Evolutionary conservation across 2,113 vertebrate genomes (phyloP).

Genomic region (Mellivora capensis): DNA sequence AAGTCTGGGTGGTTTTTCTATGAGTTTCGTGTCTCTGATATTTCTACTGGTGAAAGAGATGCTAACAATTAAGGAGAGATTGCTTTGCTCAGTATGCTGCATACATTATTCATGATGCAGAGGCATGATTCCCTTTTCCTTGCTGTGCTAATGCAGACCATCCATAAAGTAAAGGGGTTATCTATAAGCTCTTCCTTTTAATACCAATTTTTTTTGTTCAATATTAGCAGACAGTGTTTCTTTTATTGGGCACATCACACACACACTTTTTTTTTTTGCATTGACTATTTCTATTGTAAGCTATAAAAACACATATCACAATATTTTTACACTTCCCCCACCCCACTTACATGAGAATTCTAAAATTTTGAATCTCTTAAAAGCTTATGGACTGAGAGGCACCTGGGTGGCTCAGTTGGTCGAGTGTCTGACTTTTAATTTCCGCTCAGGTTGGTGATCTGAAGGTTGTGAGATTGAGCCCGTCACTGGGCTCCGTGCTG

Average conservation of each 20-base stretch:
- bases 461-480: neutral
- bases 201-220: constrained; percentile 28
- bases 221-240: neutral
- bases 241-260: neutral
- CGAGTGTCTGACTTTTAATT: neutral
- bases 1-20: neutral
- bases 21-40: neutral
- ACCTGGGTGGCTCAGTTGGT: neutral
- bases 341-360: neutral
- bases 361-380: neutral
- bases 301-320: neutral
- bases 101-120: constrained; percentile 46
- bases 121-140: neutral
- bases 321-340: neutral
- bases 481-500: neutral
- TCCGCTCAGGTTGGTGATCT: neutral
- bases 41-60: constrained; percentile 50
- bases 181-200: neutral
- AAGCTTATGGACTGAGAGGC: neutral
- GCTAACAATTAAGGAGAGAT: constrained; percentile 24
- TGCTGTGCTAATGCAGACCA: neutral
- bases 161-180: neutral
- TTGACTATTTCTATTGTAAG: neutral
- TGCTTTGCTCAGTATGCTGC: neutral
- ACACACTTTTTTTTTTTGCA: neutral